Evolutionary conservation across 1,140 invertebrate species (phyloP).

Genomic region (Stegodyphus dumicola): DNA sequence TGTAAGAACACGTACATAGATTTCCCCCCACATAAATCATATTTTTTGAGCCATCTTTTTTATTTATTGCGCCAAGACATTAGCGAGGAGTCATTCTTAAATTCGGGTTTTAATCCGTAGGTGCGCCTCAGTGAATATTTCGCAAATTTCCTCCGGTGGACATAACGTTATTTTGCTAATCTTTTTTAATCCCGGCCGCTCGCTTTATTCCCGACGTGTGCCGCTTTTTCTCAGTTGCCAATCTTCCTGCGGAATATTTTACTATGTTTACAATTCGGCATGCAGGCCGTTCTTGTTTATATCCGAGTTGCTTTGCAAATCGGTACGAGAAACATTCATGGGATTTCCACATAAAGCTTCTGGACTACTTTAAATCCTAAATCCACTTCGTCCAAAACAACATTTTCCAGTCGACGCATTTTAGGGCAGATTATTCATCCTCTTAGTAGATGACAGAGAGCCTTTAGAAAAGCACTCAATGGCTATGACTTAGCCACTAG

Average conservation of each 20-base stretch:
- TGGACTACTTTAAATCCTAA: constrained; percentile 48
- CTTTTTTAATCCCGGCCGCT: constrained; percentile 50
- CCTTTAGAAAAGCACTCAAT: constrained; percentile 15
- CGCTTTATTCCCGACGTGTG: neutral
- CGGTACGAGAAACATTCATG: constrained; percentile 45
- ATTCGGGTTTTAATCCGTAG: constrained; percentile 52
- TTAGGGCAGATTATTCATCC: constrained; percentile 45
- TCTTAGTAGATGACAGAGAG: constrained; percentile 37
- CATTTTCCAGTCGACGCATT: constrained; percentile 36
- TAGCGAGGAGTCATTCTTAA: constrained; percentile 41
- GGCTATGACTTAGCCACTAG: constrained; percentile 12
- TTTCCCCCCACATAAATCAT: neutral
- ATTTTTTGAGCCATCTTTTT: constrained; percentile 21
- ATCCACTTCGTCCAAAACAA: constrained; percentile 42
- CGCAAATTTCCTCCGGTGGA: constrained; percentile 35
- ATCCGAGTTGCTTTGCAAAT: constrained; percentile 38
- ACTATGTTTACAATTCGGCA: neutral
- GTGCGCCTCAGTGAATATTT: constrained; percentile 53
- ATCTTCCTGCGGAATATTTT: neutral
- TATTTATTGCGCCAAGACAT: constrained; percentile 24
- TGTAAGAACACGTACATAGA: constrained; percentile 16
- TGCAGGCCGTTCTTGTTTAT: neutral
- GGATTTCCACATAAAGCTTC: constrained; percentile 46
- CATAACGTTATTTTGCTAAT: constrained; percentile 57
- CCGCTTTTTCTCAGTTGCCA: neutral